Evolutionary conservation across 2,797 vertebrate species (phyloP), one percentile per base, ranked within the genome.

Genomic region (Nannoperca obscura): DNA sequence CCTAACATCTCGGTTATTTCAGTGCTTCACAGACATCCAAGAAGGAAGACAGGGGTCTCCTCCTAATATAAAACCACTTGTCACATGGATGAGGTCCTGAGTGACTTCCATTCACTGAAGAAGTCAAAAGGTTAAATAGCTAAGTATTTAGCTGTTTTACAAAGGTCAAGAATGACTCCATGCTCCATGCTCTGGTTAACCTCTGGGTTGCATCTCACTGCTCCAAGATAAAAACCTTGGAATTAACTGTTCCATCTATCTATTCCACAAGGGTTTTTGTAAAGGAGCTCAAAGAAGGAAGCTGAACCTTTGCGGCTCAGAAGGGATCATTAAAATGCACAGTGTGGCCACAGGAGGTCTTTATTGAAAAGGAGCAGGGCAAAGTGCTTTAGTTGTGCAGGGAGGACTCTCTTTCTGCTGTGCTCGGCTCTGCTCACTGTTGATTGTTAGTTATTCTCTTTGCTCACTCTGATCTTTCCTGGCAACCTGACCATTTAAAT

Each of bases 351-450:
- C 65, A 46, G 73, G 78, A 83, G 70, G 75, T 75, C 55, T 74
- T 74, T 58, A 70, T 59, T 70, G 30, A 75, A 67, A 55, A 42
- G 11, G n/a, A 77, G 49, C 47, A 30, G 63, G 52, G 34, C 59
- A 49, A 68, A 76, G 63, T 38, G 66, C 62, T 71, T 79, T 67
- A 76, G 58, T 80, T 58, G 74, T 77, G 65, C 69, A 50, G 62
- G 11, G 47, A 63, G 49, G 50, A 24, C 10, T 79, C n/a, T 20
- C 38, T 49, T 55, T 53, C 71, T 54, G 42, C 74, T 20, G 34
- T 4, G 14, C 32, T 61, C 57, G 24, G 71, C 71, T 60, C 13
- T 7, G 49, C 76, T 82, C 59, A 24, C 36, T 55, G 55, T 12
- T 59, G 34, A 68, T 58, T 50, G 55, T 50, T 36, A 47, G 61